Evolutionary conservation across 2,888 invertebrate species (phyloP), one percentile per base, ranked within the genome.

Genomic region (Craniophora ligustri): DNA sequence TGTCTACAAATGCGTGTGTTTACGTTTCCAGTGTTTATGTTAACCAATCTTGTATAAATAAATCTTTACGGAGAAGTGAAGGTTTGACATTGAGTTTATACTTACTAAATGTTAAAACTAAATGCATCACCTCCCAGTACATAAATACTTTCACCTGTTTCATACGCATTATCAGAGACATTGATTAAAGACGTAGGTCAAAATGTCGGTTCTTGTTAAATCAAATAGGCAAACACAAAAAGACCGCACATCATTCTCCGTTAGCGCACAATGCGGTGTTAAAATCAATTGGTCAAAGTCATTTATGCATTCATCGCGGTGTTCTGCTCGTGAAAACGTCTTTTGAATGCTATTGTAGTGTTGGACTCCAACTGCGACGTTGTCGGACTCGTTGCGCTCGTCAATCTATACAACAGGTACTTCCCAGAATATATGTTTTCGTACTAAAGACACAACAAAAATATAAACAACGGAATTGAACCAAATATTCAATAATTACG

Each of bases 261-360:
- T 72, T 66, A 59, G 50, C 62, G 58, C 62, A 86, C 84, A 89
- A 88, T 81, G 84, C 81, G 77, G 85, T 84, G 86, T 88, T 82
- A 86, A 85, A 91, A 91, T 91, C 91, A 89, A 91, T 91, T 91
- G 90, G 89, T 90, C 87, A 89, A 87, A 89, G 89, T 89, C 85
- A 81, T 86, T 87, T 84, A 78, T 80, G 76, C 81, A 87, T 88
- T 89, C 87, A 85, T 74, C 78, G 78, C 65, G 72, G 70, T 72
- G 72, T 75, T 68, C 62, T 65, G 76, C 75, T 76, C 74, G 81
- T 76, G 75, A 79, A 79, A 76, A 80, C 84, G 75, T 83, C 82
- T 84, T 83, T 85, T 81, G 82, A 85, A 84, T 81, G 61, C 78
- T 79, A 87, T 89, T 89, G 89, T 91, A 66, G 57, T 72, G 65